Conservation (phyloP, 2,888 invertebrate genomes). For the Therioaphis trifolii region DNA sequence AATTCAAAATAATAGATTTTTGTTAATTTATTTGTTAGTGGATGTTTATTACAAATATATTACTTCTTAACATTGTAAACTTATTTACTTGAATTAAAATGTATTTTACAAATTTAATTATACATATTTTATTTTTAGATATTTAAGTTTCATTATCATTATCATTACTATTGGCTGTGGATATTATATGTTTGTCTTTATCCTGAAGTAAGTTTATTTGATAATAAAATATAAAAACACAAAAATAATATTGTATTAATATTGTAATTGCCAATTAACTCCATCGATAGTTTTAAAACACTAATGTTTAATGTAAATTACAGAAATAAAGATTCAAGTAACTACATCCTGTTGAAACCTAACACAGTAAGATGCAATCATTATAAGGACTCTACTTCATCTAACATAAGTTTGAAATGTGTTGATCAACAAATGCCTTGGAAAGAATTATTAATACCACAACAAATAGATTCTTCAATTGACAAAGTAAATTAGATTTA, state of each 20-base stretch:
- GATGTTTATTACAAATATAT: too few species aligned
- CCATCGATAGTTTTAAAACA: not conserved
- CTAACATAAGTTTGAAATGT: conserved; percentile 32
- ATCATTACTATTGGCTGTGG: conserved; percentile 69
- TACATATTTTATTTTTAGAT: conserved; percentile 67
- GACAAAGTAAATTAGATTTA: conserved; percentile 82
- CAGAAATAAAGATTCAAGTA: conserved; percentile 15
- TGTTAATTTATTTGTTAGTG: too few species aligned
- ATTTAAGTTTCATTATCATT: conserved; percentile 68
- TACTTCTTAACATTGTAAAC: too few species aligned
- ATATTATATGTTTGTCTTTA: conserved; percentile 69
- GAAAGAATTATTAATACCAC: conserved; percentile 76
- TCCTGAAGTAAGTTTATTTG: conserved; percentile 68
- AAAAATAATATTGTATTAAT: not conserved
- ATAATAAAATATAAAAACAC: not conserved
- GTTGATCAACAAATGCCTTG: conserved; percentile 72
- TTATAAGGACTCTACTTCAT: conserved; percentile 24
- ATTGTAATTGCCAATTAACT: not conserved
- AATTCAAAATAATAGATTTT: too few species aligned
- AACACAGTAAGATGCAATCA: not conserved
- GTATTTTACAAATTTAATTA: too few species aligned
- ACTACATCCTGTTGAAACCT: not conserved
- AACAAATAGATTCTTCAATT: conserved; percentile 79
- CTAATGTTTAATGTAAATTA: conserved; percentile 11
- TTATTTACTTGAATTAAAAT: too few species aligned